Evolutionary conservation across 2,888 invertebrate genomes (phyloP), one percentile per base, ranked within the genome.

Genomic region (Amphimallon solstitiale): DNA sequence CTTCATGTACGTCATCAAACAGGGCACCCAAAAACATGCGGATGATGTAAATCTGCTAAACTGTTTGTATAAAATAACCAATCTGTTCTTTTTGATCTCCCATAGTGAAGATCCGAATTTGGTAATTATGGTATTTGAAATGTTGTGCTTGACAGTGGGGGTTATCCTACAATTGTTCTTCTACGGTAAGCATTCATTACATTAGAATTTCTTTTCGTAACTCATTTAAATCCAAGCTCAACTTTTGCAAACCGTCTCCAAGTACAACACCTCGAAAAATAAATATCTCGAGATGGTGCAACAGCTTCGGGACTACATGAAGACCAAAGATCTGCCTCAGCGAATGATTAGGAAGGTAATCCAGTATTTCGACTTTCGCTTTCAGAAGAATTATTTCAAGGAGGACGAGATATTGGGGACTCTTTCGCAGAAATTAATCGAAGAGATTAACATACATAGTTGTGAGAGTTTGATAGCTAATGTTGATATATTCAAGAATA

Each of bases 301-400:
- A 45, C 84, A 84, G 70, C 71, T 85, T 17, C 73, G 78, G 23
- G 81, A 82, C 43, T 84, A 82, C 65, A 80, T 83, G 75, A 76
- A 74, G 1, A 79, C 81, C 68, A 84, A 84, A 64, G 82, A 82
- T 68, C 70, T 85, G 10, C 82, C 84, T 0, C 66, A 70, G 0
- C 59, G 69, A 2, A 77, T 83, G 68, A 78, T 80, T 64, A 74
- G 77, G n/a, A 78, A 80, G 34, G 73, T 85, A 0, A 69, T 79
- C 2, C 66, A 72, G 7, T 84, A 80, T 59, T 81, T 79, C 63
- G 76, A 80, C 60, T 85, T 82, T 66, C 79, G 79, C 37, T 80
- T 77, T 51, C 82, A 81, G 60, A 83, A 79, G 49, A 77, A 78
- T 43, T 81, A 82, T 66, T 81, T 80, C 38, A 78, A 82, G 14